These are phyloP conservation scores for Lutra lutra DNA, from an alignment of 2,797 vertebrate species.

Conservation along the genomic window DNA sequence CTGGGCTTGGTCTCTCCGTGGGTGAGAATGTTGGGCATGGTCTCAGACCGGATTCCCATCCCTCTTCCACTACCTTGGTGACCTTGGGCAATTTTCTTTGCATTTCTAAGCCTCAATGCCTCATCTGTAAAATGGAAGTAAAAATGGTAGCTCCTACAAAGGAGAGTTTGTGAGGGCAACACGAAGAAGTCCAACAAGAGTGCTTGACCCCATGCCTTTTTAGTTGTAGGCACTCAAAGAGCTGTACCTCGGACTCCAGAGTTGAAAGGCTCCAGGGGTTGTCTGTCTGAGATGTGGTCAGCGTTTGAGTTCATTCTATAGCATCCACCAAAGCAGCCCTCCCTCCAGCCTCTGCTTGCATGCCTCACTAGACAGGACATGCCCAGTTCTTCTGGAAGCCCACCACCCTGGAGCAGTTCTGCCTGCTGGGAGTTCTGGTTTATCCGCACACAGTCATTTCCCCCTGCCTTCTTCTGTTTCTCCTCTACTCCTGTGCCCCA, in stretches of 20 bases:
- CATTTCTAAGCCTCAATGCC: not conserved
- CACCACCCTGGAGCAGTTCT: not conserved
- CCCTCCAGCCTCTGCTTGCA: not conserved
- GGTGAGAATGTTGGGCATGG: not conserved
- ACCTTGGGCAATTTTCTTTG: not conserved
- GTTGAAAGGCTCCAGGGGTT: not conserved
- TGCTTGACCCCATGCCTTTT: not conserved
- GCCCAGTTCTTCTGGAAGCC: not conserved
- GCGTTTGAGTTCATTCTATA: not conserved
- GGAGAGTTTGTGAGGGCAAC: not conserved
- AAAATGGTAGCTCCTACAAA: not conserved
- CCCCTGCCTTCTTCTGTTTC: not conserved
- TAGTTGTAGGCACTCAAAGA: not conserved
- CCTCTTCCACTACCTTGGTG: not conserved
- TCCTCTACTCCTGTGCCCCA: not conserved
- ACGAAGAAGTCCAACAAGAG: not conserved
- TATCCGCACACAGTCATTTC: not conserved
- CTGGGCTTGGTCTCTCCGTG: not conserved
- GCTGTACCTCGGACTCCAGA: not conserved
- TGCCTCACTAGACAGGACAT: not conserved
- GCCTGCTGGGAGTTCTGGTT: not conserved
- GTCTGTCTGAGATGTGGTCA: not conserved
- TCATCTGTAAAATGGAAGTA: conserved; percentile 35
- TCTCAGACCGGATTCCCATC: not conserved
- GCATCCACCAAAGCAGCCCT: not conserved